Conservation (phyloP, 2,113 vertebrate species). For the Cyanoderma ruficeps region DNA sequence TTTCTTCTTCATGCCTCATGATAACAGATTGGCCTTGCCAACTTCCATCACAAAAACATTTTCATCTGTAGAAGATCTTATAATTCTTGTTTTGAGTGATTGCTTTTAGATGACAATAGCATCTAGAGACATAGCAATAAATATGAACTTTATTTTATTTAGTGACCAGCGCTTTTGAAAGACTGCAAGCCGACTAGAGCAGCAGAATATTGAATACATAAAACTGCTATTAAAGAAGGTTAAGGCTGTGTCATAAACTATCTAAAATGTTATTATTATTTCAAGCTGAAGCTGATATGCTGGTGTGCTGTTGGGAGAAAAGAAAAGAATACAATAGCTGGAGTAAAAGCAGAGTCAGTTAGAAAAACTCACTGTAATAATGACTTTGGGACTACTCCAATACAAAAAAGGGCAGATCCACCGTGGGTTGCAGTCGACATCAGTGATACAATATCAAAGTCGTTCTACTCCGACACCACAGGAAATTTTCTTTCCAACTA, state of each 20-base stretch:
- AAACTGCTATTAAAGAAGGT: slow-evolving; percentile 55
- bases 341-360: neutral
- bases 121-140: neutral
- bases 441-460: neutral
- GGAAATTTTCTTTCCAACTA: neutral
- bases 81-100: slow-evolving; percentile 65
- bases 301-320: neutral
- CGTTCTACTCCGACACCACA: neutral
- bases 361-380: neutral
- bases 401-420: neutral
- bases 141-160: slow-evolving; percentile 59
- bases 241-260: slow-evolving; percentile 59
- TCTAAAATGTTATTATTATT: slow-evolving; percentile 58
- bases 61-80: slow-evolving; percentile 55
- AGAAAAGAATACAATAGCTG: neutral
- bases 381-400: neutral
- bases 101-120: slow-evolving; percentile 51
- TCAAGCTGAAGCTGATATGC: neutral
- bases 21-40: slow-evolving; percentile 54
- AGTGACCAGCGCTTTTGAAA: slow-evolving; percentile 42
- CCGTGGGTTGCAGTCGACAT: neutral
- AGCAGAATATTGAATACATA: slow-evolving; percentile 20
- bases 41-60: slow-evolving; percentile 52
- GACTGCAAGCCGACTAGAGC: slow-evolving; percentile 12
- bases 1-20: slow-evolving; percentile 25